These are phyloP conservation scores for Proctacanthus coquilletti DNA, from an alignment of 1,140 invertebrate species.

Conservation along the genomic window DNA sequence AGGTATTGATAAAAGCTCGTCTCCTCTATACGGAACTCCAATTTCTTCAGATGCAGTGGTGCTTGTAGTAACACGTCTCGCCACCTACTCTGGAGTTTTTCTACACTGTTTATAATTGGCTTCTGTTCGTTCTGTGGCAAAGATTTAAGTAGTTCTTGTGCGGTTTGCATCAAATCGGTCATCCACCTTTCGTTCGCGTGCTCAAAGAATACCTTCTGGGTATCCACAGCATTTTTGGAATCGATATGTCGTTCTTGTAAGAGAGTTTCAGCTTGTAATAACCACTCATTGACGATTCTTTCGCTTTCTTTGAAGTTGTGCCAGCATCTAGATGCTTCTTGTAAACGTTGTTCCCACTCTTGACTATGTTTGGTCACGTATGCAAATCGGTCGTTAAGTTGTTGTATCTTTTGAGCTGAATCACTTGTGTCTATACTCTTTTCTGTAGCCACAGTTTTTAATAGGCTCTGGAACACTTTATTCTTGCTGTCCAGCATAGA, in stretches of 20 bases:
- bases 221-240: slow-evolving; percentile 62
- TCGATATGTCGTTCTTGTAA: slow-evolving; percentile 69
- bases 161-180: slow-evolving; percentile 60
- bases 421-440: slow-evolving; percentile 56
- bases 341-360: slow-evolving; percentile 62
- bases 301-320: slow-evolving; percentile 68
- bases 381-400: slow-evolving; percentile 68
- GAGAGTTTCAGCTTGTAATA: slow-evolving; percentile 65
- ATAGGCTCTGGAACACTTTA: slow-evolving; percentile 80
- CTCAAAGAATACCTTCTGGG: slow-evolving; percentile 71
- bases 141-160: slow-evolving; percentile 59
- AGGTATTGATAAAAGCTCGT: slow-evolving; percentile 68
- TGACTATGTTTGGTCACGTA: slow-evolving; percentile 54
- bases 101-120: slow-evolving; percentile 50
- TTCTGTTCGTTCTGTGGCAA: slow-evolving; percentile 49
- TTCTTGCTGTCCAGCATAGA: slow-evolving; percentile 90
- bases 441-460: slow-evolving; percentile 55
- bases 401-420: slow-evolving; percentile 51
- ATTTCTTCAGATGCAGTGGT: slow-evolving; percentile 67
- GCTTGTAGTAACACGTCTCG: slow-evolving; percentile 59
- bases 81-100: slow-evolving; percentile 59
- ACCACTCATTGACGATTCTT: slow-evolving; percentile 66
- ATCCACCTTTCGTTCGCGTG: slow-evolving; percentile 69
- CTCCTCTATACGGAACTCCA: slow-evolving; percentile 82
- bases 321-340: slow-evolving; percentile 68